Percentiles rank a stretch among this genome's conserved stretches.
phyloP scores from a whole-genome alignment of 1,140 invertebrate genomes.

The Temnothorax curvispinosus region DNA sequence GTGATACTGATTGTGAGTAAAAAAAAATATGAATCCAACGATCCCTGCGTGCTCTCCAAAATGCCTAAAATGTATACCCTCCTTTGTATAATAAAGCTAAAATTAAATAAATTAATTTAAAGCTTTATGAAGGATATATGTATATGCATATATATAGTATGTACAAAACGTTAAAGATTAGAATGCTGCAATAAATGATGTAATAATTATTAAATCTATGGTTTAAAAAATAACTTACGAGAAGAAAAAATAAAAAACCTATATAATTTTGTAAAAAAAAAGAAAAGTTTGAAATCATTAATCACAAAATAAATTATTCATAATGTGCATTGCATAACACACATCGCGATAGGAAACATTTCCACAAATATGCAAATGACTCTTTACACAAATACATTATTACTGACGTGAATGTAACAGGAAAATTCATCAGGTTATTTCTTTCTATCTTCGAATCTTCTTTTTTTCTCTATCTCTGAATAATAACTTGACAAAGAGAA shows the following conservation, averaged over 20 bases:
- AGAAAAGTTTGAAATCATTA: not conserved
- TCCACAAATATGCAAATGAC: conserved; percentile 31
- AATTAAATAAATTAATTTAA: too few species aligned
- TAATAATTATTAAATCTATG: not conserved
- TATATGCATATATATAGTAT: not conserved
- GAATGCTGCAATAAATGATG: not conserved
- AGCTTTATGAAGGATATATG: too few species aligned
- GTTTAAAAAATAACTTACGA: too few species aligned
- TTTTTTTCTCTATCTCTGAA: not conserved
- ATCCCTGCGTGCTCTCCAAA: too few species aligned
- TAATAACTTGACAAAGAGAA: not conserved
- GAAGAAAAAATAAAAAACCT: too few species aligned
- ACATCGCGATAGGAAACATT: conserved; percentile 7
- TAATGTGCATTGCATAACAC: conserved; percentile 7
- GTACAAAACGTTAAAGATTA: not conserved
- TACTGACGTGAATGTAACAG: conserved; percentile 4
- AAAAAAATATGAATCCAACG: too few species aligned
- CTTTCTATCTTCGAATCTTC: not conserved
- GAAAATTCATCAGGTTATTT: conserved; percentile 31
- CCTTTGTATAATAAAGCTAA: too few species aligned
- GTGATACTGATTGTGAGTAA: too few species aligned
- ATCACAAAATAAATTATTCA: conserved; percentile 16
- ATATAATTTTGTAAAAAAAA: not conserved
- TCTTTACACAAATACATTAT: conserved; percentile 11
- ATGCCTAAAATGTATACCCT: too few species aligned